These are phyloP conservation scores for Myathropa florea DNA, from an alignment of 2,888 invertebrate species.

Conservation along the genomic window DNA sequence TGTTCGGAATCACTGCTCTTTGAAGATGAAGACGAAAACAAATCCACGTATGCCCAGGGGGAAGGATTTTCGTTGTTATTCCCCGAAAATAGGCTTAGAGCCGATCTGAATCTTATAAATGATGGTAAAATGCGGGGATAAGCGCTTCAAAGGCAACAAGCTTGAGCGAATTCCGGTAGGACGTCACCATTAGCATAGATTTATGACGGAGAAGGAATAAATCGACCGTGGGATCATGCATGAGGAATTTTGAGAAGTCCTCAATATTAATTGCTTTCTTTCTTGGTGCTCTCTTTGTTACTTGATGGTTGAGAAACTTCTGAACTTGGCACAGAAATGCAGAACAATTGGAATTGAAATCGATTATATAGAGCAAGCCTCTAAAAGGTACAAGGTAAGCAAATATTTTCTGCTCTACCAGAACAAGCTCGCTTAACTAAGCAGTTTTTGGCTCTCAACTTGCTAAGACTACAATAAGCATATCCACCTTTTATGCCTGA, in stretches of 20 bases:
- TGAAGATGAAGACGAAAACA: no score
- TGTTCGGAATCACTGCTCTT: background rate
- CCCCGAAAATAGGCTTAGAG: background rate
- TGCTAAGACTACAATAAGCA: no score
- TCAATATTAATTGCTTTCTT: background rate
- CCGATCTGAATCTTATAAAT: background rate
- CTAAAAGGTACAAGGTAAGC: no score
- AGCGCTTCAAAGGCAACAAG: background rate
- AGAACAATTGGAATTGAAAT: no score
- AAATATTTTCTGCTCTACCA: no score
- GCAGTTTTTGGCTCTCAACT: no score
- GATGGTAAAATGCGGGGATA: background rate
- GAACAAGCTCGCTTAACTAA: no score
- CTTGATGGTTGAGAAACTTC: no score
- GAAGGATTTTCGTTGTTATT: background rate
- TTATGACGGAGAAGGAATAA: background rate
- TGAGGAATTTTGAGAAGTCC: background rate
- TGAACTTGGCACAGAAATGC: no score
- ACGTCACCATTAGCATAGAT: background rate
- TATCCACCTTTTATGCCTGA: no score
- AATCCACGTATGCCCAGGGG: background rate
- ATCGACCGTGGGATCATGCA: background rate
- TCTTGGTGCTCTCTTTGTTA: no score
- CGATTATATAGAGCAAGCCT: no score
- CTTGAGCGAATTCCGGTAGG: background rate